Evolutionary conservation across 2,888 invertebrate species (phyloP).

Genomic region (Hyppa rectilinea): DNA sequence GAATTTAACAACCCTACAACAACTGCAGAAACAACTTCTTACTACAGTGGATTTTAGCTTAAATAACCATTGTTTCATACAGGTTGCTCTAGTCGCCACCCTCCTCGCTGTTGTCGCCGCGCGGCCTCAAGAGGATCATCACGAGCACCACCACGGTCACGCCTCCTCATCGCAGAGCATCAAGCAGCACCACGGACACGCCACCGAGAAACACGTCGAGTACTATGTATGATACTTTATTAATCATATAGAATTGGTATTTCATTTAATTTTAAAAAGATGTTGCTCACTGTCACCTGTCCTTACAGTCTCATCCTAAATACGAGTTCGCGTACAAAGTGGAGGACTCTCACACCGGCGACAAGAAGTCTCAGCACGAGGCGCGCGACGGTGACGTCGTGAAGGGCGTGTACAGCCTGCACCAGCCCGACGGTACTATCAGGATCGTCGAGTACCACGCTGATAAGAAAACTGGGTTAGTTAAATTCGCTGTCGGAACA

Average conservation of each 20-base stretch:
- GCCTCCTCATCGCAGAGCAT: conserved; percentile 40
- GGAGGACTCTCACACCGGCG: neutral
- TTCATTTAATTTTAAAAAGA: no score
- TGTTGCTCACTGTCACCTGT: neutral
- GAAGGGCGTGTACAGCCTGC: neutral
- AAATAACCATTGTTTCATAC: neutral
- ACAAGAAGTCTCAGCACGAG: no score
- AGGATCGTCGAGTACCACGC: conserved; percentile 54
- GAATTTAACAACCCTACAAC: neutral
- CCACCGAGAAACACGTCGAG: conserved; percentile 60
- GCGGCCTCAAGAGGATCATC: conserved; percentile 38
- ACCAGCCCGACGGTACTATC: neutral
- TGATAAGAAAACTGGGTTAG: conserved; percentile 55
- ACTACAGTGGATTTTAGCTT: neutral
- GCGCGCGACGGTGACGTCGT: neutral
- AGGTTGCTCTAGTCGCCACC: conserved; percentile 20
- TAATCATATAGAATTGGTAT: no score
- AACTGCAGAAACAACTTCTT: neutral
- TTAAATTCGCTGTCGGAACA: no score
- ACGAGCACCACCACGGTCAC: conserved; percentile 39
- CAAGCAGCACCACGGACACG: conserved; percentile 44
- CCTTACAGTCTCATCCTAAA: conserved; percentile 75
- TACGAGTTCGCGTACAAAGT: conserved; percentile 8
- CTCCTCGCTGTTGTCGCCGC: conserved; percentile 38
- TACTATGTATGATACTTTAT: conserved; percentile 47